A percentile compares a stretch with the other conserved stretches of the same genome.
These are phyloP conservation scores for Enteromius trimaculatus DNA, from an alignment of 2,797 vertebrate species.

Conservation along the genomic window DNA sequence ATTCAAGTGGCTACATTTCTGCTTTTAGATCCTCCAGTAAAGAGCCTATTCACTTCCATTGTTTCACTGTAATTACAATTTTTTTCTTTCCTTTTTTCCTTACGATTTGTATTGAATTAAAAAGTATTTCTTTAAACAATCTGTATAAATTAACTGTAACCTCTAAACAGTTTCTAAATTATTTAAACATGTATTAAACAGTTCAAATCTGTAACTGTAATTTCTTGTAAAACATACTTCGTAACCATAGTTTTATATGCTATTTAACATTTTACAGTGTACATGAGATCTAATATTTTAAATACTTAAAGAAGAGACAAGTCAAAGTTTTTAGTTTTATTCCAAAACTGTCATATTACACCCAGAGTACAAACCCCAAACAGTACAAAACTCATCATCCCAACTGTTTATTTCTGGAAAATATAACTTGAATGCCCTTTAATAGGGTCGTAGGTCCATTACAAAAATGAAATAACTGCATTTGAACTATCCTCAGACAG, in stretches of 20 bases:
- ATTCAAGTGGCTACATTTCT: not conserved
- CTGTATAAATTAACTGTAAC: not conserved
- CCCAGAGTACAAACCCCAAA: conserved; percentile 18
- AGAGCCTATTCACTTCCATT: too few relatives aligned
- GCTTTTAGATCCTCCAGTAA: not conserved
- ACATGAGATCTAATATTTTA: not conserved
- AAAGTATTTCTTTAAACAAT: not conserved
- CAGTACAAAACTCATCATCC: conserved; percentile 13
- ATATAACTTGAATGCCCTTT: conserved; percentile 32
- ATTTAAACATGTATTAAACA: too few relatives aligned
- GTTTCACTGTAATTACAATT: not conserved
- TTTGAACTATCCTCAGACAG: not conserved
- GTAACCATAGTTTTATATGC: not conserved
- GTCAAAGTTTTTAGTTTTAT: conserved; percentile 42
- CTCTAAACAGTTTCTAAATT: not conserved
- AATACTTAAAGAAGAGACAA: not conserved
- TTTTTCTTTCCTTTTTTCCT: not conserved
- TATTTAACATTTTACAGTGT: not conserved
- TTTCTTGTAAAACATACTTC: not conserved
- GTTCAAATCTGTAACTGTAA: too few relatives aligned
- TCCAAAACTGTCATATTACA: conserved; percentile 23
- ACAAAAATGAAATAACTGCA: conserved; percentile 26
- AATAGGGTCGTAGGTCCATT: not conserved
- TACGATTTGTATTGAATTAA: not conserved
- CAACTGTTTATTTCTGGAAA: conserved; percentile 20